A percentile compares a stretch with the other conserved stretches of the same genome.
phyloP scores from a whole-genome alignment of 2,888 invertebrate species.

The Euzophera pinguis region DNA sequence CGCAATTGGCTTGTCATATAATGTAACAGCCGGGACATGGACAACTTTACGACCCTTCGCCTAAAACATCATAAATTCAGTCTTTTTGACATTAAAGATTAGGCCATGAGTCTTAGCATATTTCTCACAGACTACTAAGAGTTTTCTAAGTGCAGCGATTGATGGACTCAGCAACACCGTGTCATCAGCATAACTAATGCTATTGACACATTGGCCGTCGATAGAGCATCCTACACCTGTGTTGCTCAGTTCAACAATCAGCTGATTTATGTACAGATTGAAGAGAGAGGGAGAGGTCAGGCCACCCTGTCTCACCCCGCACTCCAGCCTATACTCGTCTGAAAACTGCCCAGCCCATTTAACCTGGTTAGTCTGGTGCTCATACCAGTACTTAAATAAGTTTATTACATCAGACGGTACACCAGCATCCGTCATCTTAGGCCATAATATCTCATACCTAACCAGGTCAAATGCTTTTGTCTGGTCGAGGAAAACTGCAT shows the following conservation, averaged over 20 bases:
- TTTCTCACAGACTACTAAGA: neutral
- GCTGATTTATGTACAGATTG: neutral
- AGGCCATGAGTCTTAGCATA: neutral
- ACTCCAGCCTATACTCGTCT: neutral
- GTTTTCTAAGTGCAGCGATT: neutral
- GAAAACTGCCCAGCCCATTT: neutral
- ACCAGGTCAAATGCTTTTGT: slow-evolving; percentile 16
- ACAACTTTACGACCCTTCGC: neutral
- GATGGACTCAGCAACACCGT: neutral
- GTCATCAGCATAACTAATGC: slow-evolving; percentile 14
- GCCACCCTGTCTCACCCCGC: neutral
- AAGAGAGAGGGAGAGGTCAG: neutral
- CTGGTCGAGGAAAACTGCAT: slow-evolving; percentile 14
- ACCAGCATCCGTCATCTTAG: neutral
- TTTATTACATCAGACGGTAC: neutral
- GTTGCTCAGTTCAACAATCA: slow-evolving; percentile 9
- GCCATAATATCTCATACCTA: slow-evolving; percentile 15
- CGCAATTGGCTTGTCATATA: too few relatives aligned
- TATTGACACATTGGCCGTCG: neutral
- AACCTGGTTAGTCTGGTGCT: neutral
- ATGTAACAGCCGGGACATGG: too few relatives aligned
- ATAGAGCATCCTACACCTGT: slow-evolving; percentile 2
- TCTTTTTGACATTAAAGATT: neutral
- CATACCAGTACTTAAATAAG: slow-evolving; percentile 14
- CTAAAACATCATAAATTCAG: neutral